Conservation (phyloP, 1,140 invertebrate species). For the Geopemphigus sp. region DNA sequence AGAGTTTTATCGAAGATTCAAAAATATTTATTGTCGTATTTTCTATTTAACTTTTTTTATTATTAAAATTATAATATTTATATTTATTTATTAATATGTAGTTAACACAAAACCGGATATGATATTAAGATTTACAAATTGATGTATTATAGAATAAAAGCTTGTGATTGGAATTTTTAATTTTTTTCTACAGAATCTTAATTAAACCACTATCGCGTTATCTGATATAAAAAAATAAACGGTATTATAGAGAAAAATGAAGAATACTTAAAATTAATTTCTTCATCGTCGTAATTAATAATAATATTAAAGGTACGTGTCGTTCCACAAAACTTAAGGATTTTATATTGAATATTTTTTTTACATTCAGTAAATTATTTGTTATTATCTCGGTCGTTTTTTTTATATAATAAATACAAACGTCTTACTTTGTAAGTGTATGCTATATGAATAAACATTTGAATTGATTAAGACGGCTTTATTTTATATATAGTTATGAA, state of each 20-base stretch:
- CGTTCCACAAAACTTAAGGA: neutral
- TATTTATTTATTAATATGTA: no score
- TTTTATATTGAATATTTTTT: neutral
- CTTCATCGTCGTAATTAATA: neutral
- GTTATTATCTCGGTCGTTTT: no score
- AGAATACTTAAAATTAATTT: slow-evolving; percentile 12
- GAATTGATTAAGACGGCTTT: no score
- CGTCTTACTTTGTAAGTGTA: no score
- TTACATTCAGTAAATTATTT: neutral
- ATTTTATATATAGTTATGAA: no score
- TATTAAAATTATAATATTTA: no score
- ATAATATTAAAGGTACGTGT: neutral
- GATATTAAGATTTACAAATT: neutral
- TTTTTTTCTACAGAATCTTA: neutral
- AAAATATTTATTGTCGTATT: neutral
- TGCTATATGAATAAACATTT: no score
- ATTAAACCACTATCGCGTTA: neutral
- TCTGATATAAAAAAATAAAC: neutral
- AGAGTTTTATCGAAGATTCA: neutral
- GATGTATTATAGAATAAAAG: neutral
- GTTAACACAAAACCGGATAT: neutral
- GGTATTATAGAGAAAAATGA: neutral
- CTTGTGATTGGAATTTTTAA: neutral
- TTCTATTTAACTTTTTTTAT: neutral
- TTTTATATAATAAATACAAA: no score